Conservation (phyloP, 2,113 vertebrate genomes). For the Zosterops lateralis region DNA sequence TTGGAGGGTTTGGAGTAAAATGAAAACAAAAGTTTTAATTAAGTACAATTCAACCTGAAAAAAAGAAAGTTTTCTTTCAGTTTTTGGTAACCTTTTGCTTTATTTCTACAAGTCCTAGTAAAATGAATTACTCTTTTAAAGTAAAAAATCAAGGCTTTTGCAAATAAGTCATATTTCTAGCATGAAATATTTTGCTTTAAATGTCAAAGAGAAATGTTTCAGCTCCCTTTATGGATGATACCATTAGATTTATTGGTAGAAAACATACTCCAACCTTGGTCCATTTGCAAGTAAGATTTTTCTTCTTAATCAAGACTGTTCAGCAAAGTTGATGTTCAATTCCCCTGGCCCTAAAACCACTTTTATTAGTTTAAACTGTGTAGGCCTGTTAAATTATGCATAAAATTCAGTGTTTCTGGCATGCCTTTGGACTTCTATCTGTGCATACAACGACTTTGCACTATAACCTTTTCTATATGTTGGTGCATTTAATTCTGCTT, state of each 20-base stretch:
- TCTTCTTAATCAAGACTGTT: background rate
- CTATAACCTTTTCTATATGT: background rate
- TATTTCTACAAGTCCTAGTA: background rate
- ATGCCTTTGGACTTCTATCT: background rate
- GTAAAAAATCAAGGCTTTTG: background rate
- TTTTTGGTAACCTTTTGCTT: background rate
- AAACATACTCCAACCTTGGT: background rate
- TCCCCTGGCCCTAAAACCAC: rapidly evolving
- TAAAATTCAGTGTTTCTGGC: background rate
- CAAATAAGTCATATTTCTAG: background rate
- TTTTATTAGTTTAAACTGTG: background rate
- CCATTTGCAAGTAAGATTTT: background rate
- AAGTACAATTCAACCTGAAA: background rate
- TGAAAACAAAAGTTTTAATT: background rate
- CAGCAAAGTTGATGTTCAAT: background rate
- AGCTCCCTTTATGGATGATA: background rate
- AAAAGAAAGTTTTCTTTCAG: background rate
- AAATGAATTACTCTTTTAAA: background rate
- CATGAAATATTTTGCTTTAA: background rate
- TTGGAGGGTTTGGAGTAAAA: background rate
- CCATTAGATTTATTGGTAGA: background rate
- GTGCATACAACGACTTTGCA: background rate
- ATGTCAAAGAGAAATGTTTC: background rate
- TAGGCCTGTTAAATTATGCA: background rate
- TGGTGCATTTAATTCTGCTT: background rate